Percentiles rank a stretch among this genome's conserved stretches.
These are phyloP conservation scores for Callimorpha dominula DNA, from an alignment of 2,888 invertebrate species.

Conservation along the genomic window DNA sequence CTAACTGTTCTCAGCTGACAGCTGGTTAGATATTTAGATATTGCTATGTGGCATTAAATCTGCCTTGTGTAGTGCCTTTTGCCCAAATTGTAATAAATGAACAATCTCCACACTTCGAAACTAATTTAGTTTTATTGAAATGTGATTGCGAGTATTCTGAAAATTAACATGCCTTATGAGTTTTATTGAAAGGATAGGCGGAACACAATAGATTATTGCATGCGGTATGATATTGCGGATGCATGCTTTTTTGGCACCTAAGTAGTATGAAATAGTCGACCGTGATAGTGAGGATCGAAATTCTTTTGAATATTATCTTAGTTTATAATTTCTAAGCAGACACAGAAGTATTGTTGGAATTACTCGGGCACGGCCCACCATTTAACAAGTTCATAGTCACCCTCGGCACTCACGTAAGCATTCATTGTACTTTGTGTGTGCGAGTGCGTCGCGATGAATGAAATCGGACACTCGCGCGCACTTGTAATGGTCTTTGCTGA, in stretches of 20 bases:
- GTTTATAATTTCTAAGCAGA: neutral
- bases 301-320: too few relatives aligned
- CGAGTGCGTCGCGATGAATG: constrained; percentile 61
- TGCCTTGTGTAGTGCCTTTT: neutral
- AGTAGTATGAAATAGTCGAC: too few relatives aligned
- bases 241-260: too few relatives aligned
- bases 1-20: neutral
- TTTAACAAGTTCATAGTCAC: constrained; percentile 53
- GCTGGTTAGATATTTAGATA: neutral
- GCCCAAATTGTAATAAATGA: too few relatives aligned
- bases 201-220: too few relatives aligned
- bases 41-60: neutral
- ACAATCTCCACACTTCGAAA: too few relatives aligned
- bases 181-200: too few relatives aligned
- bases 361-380: constrained; percentile 22
- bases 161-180: too few relatives aligned
- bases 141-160: too few relatives aligned
- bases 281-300: too few relatives aligned
- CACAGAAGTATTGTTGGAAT: constrained; percentile 22
- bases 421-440: constrained; percentile 51
- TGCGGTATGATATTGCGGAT: too few relatives aligned
- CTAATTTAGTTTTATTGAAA: too few relatives aligned
- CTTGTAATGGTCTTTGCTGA: constrained; percentile 3
- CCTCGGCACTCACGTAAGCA: constrained; percentile 42
- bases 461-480: constrained; percentile 63